phyloP scores from a whole-genome alignment of 2,797 vertebrate species.

The Smutsia temminckii region DNA sequence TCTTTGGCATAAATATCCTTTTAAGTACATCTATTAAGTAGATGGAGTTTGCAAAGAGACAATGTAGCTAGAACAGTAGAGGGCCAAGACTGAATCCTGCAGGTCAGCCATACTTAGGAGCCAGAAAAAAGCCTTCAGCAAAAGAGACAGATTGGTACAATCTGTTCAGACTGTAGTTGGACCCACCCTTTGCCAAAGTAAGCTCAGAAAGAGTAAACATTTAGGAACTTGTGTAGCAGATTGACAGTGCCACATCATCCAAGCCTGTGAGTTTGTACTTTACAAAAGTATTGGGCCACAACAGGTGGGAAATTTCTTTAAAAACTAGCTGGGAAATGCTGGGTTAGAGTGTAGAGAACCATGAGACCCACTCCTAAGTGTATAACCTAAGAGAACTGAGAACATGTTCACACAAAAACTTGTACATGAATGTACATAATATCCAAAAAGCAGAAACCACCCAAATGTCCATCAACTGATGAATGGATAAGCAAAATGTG shows the following conservation, averaged over 20 bases:
- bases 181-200: neutral
- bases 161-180: neutral
- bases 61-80: neutral
- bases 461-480: neutral
- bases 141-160: neutral
- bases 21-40: slow-evolving; percentile 7
- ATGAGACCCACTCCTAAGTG: neutral
- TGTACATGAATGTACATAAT: neutral
- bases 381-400: neutral
- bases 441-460: neutral
- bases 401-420: neutral
- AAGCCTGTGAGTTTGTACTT: neutral
- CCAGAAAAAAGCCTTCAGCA: neutral
- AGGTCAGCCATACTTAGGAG: neutral
- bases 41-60: neutral
- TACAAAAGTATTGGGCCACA: neutral
- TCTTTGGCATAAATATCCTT: slow-evolving; percentile 19
- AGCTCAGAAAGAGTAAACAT: neutral
- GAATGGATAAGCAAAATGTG: neutral
- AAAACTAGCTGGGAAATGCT: neutral
- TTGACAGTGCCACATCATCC: neutral
- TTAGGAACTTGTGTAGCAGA: neutral
- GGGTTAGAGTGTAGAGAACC: neutral
- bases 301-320: neutral
- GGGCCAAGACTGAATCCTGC: neutral